Evolutionary conservation across 2,113 vertebrate genomes (phyloP), one percentile per base, ranked within the genome.

Genomic region (Alouatta palliata): DNA sequence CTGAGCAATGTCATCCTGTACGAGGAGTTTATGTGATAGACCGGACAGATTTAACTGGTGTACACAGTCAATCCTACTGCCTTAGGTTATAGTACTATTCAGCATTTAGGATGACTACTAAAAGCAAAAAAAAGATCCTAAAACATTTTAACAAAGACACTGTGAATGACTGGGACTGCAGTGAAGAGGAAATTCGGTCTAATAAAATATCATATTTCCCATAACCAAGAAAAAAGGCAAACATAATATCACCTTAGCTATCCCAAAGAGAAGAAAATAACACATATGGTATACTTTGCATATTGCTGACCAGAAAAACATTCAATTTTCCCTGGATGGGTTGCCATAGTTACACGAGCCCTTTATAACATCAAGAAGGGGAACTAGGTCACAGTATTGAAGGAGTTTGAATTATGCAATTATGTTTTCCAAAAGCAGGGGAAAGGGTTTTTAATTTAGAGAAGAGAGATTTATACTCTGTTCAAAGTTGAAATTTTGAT

Each of bases 291-390:
- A 85, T 93, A 87, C 76, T 98, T 97, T 97, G 95, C 97, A 97
- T 98, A 98, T 95, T 96, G 97, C 96, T 98, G 98, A 97, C 97
- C 96, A 98, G 84, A 95, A 98, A 97, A 97, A 97, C 91, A 97
- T 97, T 97, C 47, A n/a, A 1, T 97, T 96, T 97, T 97, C 87
- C 87, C 95, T 96, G 43, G 94, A 87, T 96, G 95, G 95, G 98
- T 98, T 98, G 83, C 97, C 96, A 98, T 98, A 95, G 98, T 97
- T 97, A 98, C 97, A 77, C 56, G 94, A 95, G 87, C 96, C 19
- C 58, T 96, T 98, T 98, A 97, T 98, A 98, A 96, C 97, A 97
- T 93, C 93, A 95, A 96, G 95, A 87, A 40, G 91, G 95, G 95
- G 89, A 98, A 98, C 91, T 98, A 95, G 98, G 97, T 98, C 97